Evolutionary conservation across 1,140 invertebrate genomes (phyloP).

Genomic region (Neodiprion pinetum): DNA sequence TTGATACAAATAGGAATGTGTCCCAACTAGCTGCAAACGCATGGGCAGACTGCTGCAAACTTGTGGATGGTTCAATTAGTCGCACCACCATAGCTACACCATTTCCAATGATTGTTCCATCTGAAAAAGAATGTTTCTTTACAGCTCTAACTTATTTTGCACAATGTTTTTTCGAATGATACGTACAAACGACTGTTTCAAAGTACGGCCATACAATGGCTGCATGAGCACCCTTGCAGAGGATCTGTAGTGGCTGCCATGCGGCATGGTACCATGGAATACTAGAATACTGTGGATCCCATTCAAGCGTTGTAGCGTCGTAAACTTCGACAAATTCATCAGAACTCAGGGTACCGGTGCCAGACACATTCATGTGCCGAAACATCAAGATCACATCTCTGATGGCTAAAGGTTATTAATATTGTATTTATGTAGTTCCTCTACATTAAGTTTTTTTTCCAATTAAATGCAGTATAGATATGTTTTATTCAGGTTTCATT

Average conservation of each 20-base stretch:
- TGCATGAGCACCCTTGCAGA: conserved; percentile 69
- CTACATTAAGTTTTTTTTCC: too few relatives aligned
- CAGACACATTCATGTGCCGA: conserved; percentile 76
- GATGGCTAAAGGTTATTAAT: conserved; percentile 64
- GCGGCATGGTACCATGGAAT: conserved; percentile 75
- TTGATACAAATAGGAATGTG: conserved; percentile 72
- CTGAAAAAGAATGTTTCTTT: conserved; percentile 57
- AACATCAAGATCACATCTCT: conserved; percentile 84
- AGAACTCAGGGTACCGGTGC: conserved; percentile 69
- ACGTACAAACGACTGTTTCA: conserved; percentile 77
- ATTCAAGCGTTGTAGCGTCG: conserved; percentile 75
- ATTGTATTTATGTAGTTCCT: conserved; percentile 12
- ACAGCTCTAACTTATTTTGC: conserved; percentile 20
- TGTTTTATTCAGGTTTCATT: too few relatives aligned
- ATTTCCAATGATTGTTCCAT: conserved; percentile 72
- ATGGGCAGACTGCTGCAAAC: conserved; percentile 66
- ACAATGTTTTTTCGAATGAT: conserved; percentile 24
- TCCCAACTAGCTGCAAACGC: conserved; percentile 78
- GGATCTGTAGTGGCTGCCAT: conserved; percentile 67
- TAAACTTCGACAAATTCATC: conserved; percentile 84
- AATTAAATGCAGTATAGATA: too few relatives aligned
- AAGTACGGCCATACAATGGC: conserved; percentile 76
- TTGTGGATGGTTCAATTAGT: conserved; percentile 57
- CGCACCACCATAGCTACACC: conserved; percentile 73
- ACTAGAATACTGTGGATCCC: conserved; percentile 72